A percentile compares a stretch with the other conserved stretches of the same genome.
These are phyloP conservation scores for Catotricha subobsoleta DNA, from an alignment of 2,888 invertebrate genomes.

Conservation along the genomic window DNA sequence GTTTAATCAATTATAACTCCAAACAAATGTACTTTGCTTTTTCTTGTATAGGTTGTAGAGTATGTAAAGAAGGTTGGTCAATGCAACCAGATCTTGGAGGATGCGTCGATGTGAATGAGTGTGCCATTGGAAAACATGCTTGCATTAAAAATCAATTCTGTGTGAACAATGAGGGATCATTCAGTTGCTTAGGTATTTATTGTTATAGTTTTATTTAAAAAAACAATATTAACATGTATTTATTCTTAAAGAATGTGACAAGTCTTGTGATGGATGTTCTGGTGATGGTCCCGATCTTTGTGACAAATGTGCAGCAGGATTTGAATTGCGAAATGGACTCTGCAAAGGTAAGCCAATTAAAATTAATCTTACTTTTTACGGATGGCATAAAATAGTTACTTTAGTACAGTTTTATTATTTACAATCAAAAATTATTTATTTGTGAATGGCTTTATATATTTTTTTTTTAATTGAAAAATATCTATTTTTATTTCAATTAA, in stretches of 20 bases:
- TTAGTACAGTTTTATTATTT: background rate
- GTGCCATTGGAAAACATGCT: constrained; percentile 35
- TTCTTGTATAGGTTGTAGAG: constrained; percentile 24
- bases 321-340: constrained; percentile 48
- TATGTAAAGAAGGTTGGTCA: constrained; percentile 51
- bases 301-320: constrained; percentile 57
- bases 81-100: constrained; percentile 58
- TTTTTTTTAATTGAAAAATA: background rate
- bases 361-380: constrained; percentile 11
- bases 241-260: constrained; percentile 47
- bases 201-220: background rate
- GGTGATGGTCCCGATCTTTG: constrained; percentile 91
- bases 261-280: constrained; percentile 62
- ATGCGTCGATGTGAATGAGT: constrained; percentile 75
- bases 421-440: background rate
- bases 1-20: background rate
- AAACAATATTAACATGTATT: constrained; percentile 13
- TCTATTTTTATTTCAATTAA: no score
- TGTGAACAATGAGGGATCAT: constrained; percentile 74
- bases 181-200: constrained; percentile 38
- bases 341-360: constrained; percentile 49
- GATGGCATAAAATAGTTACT: constrained; percentile 12
- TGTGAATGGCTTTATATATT: background rate
- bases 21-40: constrained; percentile 12
- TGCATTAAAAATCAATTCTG: constrained; percentile 62